Conservation (phyloP, 2,113 vertebrate species). For the Charina bottae region DNA sequence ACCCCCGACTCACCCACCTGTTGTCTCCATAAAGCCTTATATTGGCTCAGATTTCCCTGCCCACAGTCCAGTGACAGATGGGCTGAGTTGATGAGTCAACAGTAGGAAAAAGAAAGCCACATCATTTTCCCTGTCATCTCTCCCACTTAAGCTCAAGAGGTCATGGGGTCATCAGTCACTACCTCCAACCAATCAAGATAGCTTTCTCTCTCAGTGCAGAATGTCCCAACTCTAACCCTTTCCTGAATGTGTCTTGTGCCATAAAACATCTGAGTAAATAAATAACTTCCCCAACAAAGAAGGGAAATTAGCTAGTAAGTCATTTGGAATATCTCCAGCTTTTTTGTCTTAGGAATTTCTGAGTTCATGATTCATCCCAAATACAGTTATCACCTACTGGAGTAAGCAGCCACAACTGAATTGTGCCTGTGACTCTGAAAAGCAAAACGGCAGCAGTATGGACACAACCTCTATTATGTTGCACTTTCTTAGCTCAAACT, state of each 20-base stretch:
- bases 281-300: neutral
- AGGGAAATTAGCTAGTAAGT: constrained; percentile 4
- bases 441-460: neutral
- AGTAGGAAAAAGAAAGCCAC: constrained; percentile 4
- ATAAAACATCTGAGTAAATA: neutral
- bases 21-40: constrained; percentile 26
- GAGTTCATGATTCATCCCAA: neutral
- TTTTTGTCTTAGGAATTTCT: neutral
- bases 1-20: constrained; percentile 26
- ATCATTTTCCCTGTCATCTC: constrained; percentile 6
- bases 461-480: neutral
- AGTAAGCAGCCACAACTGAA: neutral
- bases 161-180: neutral
- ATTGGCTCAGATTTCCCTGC: constrained; percentile 34
- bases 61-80: constrained; percentile 22
- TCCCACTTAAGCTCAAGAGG: neutral
- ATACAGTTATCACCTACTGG: neutral
- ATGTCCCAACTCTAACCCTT: neutral
- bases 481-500: neutral
- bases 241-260: constrained; percentile 2
- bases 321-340: neutral
- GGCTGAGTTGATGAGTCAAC: neutral
- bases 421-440: neutral
- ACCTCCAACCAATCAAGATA: neutral
- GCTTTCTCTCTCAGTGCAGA: neutral